Conservation (phyloP, 2,113 vertebrate species). For the Ceyx melanurus region DNA sequence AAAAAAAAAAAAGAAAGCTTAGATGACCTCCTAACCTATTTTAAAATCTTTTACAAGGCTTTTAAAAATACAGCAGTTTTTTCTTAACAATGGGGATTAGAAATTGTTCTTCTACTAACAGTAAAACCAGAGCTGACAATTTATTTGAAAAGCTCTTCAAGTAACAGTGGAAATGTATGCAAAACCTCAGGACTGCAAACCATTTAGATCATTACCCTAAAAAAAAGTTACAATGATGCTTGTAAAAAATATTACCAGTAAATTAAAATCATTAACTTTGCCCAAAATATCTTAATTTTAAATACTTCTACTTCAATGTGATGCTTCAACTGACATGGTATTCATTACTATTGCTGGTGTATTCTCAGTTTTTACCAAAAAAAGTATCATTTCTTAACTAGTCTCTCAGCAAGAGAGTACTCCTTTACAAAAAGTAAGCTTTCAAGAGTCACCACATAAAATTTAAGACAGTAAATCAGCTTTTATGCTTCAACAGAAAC, state of each 20-base stretch:
- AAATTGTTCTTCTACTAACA: neutral
- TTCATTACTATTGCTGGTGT: neutral
- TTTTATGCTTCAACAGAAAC: neutral
- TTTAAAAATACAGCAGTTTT: slow-evolving; percentile 17
- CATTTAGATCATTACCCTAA: neutral
- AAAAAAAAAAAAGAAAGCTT: slow-evolving; percentile 8
- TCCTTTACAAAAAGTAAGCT: neutral
- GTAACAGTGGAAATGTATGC: neutral
- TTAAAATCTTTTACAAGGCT: slow-evolving; percentile 2
- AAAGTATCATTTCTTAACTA: neutral
- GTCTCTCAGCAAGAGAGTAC: neutral
- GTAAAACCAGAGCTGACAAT: neutral
- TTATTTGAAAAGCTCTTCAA: neutral
- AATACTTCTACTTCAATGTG: neutral
- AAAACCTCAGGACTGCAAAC: neutral
- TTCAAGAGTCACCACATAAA: neutral
- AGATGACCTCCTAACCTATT: slow-evolving; percentile 21
- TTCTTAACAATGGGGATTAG: neutral
- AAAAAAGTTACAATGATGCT: neutral
- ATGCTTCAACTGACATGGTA: neutral
- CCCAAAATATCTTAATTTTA: neutral
- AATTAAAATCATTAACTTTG: neutral
- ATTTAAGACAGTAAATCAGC: neutral
- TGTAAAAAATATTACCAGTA: neutral
- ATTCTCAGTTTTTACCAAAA: neutral